Conservation (phyloP, 2,797 vertebrate species). For the Chaetodon trifasciatus region DNA sequence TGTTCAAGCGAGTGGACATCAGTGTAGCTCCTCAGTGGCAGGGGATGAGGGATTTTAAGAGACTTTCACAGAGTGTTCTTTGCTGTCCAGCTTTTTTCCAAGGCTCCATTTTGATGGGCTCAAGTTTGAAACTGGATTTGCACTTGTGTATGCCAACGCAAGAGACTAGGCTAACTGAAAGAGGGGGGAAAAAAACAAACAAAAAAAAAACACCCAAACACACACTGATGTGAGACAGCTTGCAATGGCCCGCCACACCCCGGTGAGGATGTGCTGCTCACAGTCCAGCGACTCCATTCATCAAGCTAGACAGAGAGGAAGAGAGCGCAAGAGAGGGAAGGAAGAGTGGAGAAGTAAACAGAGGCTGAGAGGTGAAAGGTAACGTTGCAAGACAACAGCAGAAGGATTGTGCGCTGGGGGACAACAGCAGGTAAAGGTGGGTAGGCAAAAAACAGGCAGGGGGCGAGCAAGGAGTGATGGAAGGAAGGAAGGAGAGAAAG, state of each 20-base stretch:
- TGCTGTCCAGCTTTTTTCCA: conserved; percentile 32
- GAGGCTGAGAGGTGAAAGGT: conserved; percentile 74
- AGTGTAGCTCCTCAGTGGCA: conserved; percentile 42
- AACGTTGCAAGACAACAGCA: conserved; percentile 58
- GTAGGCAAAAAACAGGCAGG: conserved; percentile 51
- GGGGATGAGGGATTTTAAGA: conserved; percentile 49
- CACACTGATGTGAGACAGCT: conserved; percentile 58
- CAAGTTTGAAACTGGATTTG: conserved; percentile 44
- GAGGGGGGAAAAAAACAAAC: conserved; percentile 27
- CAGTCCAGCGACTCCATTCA: conserved; percentile 84
- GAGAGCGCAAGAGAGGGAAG: conserved; percentile 36
- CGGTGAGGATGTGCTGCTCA: conserved; percentile 74
- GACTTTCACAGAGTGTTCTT: conserved; percentile 51
- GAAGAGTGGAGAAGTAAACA: conserved; percentile 69
- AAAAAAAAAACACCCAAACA: conserved; percentile 37
- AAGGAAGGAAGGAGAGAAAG: conserved; percentile 40
- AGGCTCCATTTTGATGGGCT: conserved; percentile 48
- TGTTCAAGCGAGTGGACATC: conserved; percentile 68
- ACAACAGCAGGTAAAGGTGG: conserved; percentile 55
- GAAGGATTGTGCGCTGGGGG: conserved; percentile 49
- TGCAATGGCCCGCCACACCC: conserved; percentile 70
- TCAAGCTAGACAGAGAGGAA: conserved; percentile 77
- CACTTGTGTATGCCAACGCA: conserved; percentile 27
- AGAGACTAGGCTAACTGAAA: conserved; percentile 33
- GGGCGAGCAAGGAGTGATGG: conserved; percentile 21